Base-by-base conservation (phyloP, 2,888 invertebrate species). In the Papilio protenor region DNA sequence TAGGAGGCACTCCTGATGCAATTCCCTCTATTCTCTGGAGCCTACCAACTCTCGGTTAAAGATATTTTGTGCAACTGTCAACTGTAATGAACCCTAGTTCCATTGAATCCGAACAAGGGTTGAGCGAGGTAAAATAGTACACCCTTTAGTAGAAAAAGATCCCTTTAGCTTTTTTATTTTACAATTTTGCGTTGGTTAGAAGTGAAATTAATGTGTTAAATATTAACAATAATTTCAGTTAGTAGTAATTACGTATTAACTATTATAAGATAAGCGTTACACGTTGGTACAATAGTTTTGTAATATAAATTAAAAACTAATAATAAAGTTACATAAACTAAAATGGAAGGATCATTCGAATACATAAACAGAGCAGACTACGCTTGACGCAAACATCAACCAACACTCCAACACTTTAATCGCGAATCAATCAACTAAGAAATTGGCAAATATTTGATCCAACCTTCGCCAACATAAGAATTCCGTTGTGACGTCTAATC, bases 401-500 rank as follows among this genome's bases (percentile, higher is more conserved):
- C 45, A 66, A n/a, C n/a, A 66, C 40, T 45, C 12, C 66, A 66
- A 21, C 52, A 21, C 16, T 64, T 11, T 73, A 73, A 77, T 66
- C 55, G 52, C 45, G 73, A 57, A 66, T 73, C 70, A 74, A 59
- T 74, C 74, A 70, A 61, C 49, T 33, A 18, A 49, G 70, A 40
- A 59, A 77, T 71, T 59, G 61, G 61, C 77, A 77, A 77, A 77
- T 77, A 77, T 77, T 77, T 70, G 61, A 71, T 70, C 74, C 70
- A 49, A 61, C 77, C 33, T 61, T 18, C 23, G 49, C 66, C 77
- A 77, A 77, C 73, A 77, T 73, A 57, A 27, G 69, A 77, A 49
- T 23, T 55, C 75, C 52, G 70, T 57, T 23, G 69, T 70, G 70
- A 69, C 49, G 80, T 81, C 84, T 82, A 85, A 84, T 84, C 83